Conservation (phyloP, 2,113 vertebrate genomes). For the Planiliza haematocheilus region DNA sequence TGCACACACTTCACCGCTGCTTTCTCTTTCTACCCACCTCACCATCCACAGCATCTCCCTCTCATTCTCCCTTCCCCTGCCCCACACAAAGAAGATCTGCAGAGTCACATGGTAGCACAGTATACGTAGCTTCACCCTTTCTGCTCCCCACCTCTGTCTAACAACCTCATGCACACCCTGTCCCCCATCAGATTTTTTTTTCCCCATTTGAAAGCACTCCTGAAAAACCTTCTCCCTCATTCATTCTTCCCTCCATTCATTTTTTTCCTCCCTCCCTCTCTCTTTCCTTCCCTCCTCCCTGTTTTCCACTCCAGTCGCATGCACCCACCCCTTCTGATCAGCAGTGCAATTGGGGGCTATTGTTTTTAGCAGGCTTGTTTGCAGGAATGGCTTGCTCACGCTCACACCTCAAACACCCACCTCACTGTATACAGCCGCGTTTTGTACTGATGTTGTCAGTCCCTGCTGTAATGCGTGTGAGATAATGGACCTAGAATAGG, state of each 20-base stretch:
- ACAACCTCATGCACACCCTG: not conserved
- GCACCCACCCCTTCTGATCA: constrained; percentile 63
- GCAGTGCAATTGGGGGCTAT: constrained; percentile 61
- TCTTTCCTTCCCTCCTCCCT: constrained; percentile 44
- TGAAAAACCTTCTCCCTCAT: constrained; percentile 53
- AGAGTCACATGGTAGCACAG: constrained; percentile 58
- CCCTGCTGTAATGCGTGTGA: not conserved
- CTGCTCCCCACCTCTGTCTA: not conserved
- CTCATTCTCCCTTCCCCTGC: not conserved
- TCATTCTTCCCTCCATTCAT: constrained; percentile 80
- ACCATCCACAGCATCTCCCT: constrained; percentile 26
- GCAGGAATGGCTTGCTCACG: constrained; percentile 22
- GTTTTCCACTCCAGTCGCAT: constrained; percentile 56
- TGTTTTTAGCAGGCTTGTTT: constrained; percentile 75
- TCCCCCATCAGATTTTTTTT: not conserved
- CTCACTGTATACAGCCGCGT: not conserved
- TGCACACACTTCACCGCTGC: constrained; percentile 9
- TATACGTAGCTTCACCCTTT: constrained; percentile 23
- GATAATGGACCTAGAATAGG: constrained; percentile 4
- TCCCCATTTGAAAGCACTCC: constrained; percentile 50
- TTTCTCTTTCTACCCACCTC: constrained; percentile 28
- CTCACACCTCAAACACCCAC: constrained; percentile 36
- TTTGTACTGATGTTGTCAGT: constrained; percentile 2
- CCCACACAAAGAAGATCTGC: constrained; percentile 69
- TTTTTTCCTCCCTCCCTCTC: constrained; percentile 32